These are phyloP conservation scores for Lepidurus apus DNA, from an alignment of 1,140 invertebrate genomes.

Conservation along the genomic window DNA sequence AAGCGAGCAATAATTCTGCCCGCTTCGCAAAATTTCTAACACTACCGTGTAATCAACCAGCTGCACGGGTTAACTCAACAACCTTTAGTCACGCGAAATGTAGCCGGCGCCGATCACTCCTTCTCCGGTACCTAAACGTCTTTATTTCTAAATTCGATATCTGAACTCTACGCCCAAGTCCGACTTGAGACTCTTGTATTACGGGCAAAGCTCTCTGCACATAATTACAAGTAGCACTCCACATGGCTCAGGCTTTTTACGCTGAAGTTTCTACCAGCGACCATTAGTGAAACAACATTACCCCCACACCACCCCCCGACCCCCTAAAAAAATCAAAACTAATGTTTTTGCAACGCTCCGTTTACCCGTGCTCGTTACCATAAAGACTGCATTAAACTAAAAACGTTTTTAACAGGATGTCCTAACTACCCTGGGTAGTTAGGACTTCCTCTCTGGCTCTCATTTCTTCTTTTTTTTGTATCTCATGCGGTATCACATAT, in stretches of 20 bases:
- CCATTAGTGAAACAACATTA: background rate
- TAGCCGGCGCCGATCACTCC: background rate
- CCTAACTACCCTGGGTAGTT: background rate
- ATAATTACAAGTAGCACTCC: too few species aligned
- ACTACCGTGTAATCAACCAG: constrained; percentile 2
- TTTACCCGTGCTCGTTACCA: background rate
- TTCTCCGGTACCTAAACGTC: background rate
- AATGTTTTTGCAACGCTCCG: background rate
- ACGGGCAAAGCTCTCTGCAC: too few species aligned
- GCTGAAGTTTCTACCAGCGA: too few species aligned
- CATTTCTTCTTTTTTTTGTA: background rate
- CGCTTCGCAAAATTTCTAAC: background rate
- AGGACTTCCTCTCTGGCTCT: background rate
- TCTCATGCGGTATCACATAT: background rate
- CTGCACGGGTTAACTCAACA: constrained; percentile 3
- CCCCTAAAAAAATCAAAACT: background rate
- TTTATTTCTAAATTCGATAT: background rate
- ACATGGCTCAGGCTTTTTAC: too few species aligned
- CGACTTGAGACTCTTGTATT: too few species aligned
- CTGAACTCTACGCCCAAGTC: background rate
- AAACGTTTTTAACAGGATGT: background rate
- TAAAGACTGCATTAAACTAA: background rate
- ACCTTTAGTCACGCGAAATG: background rate
- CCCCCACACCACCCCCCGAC: background rate
- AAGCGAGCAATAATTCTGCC: background rate